phyloP scores from a whole-genome alignment of 1,140 invertebrate genomes.

The Aphelenchoides fujianensis region DNA sequence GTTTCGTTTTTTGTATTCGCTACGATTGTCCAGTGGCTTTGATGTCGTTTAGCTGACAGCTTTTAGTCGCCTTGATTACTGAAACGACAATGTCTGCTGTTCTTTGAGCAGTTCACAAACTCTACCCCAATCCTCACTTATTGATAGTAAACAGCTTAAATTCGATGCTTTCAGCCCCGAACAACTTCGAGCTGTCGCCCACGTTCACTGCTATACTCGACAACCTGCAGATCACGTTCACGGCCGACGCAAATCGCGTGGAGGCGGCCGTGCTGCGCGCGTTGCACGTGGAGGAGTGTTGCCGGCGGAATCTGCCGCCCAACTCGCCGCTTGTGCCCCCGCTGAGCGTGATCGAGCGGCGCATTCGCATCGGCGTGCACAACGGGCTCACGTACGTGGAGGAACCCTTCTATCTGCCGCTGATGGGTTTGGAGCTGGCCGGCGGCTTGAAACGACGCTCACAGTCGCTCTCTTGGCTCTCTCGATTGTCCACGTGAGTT shows the following conservation, averaged over 20 bases:
- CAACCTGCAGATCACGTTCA: constrained; percentile 24
- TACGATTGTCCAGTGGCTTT: too few species aligned
- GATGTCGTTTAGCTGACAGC: too few species aligned
- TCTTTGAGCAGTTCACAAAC: constrained; percentile 26
- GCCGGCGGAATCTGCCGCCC: constrained; percentile 20
- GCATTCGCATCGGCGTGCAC: constrained; percentile 40
- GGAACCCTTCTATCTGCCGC: constrained; percentile 31
- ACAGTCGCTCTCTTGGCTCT: background rate
- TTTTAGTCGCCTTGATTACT: constrained; percentile 8
- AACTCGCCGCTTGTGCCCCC: constrained; percentile 13
- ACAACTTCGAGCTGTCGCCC: background rate
- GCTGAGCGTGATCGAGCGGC: constrained; percentile 25
- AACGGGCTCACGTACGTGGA: constrained; percentile 43
- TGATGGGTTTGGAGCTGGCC: background rate
- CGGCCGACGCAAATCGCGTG: constrained; percentile 11
- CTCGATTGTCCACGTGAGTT: background rate
- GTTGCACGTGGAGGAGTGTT: constrained; percentile 28
- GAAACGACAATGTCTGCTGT: background rate
- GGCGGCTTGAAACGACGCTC: background rate
- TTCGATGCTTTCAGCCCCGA: background rate
- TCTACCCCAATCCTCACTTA: background rate
- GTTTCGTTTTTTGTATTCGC: too few species aligned
- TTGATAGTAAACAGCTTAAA: too few species aligned
- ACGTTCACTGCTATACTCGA: constrained; percentile 39
- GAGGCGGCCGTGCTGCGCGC: constrained; percentile 26